Evolutionary conservation across 2,888 invertebrate species (phyloP).

Genomic region (Drosophila ochracea): DNA sequence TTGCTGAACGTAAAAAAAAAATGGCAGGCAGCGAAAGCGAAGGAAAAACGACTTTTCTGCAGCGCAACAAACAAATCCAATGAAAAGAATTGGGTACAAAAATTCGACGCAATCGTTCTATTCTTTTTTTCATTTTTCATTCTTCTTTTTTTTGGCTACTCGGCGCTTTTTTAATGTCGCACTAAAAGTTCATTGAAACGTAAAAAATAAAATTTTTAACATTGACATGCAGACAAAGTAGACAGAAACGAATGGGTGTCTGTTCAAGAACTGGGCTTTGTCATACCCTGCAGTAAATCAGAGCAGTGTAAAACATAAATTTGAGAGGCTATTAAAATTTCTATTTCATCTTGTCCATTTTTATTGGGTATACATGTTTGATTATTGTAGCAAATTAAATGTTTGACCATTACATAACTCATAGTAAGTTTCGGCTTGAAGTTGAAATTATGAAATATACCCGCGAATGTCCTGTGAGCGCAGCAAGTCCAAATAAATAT

Average conservation of each 20-base stretch:
- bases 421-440: not conserved
- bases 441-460: not conserved
- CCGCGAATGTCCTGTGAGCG: not conserved
- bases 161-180: slow-evolving; percentile 63
- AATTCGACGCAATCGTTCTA: slow-evolving; percentile 18
- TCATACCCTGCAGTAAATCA: slow-evolving; percentile 8
- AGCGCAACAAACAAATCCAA: slow-evolving; percentile 22
- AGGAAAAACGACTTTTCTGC: slow-evolving; percentile 36
- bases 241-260: slow-evolving; percentile 1
- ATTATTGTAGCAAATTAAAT: not conserved
- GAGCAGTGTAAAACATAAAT: not conserved
- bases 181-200: slow-evolving; percentile 72
- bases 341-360: not conserved
- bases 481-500: not conserved
- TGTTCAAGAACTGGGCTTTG: not conserved
- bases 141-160: slow-evolving; percentile 30
- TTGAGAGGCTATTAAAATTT: not conserved
- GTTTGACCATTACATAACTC: not conserved
- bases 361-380: not conserved
- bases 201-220: slow-evolving; percentile 63
- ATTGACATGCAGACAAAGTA: slow-evolving; percentile 47
- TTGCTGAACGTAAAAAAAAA: slow-evolving; percentile 40
- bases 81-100: slow-evolving; percentile 12
- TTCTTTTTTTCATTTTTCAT: slow-evolving; percentile 17
- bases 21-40: not conserved